phyloP scores from a whole-genome alignment of 2,113 vertebrate species.

The Cercocebus atys region DNA sequence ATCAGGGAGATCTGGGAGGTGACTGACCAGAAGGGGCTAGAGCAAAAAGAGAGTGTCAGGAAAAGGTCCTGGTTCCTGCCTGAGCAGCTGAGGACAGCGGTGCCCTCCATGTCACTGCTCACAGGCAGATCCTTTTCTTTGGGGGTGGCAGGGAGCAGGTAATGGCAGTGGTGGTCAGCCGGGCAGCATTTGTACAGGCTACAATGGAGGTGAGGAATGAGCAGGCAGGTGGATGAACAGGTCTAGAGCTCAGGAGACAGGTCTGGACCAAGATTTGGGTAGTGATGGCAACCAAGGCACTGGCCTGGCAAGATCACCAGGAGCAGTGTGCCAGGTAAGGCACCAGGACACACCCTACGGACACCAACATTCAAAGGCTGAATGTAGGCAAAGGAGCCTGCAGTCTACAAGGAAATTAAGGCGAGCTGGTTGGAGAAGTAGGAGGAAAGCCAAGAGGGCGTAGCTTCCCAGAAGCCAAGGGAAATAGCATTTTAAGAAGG shows the following conservation, averaged over 20 bases:
- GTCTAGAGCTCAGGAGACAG: background rate
- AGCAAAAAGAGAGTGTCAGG: background rate
- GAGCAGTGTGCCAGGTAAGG: background rate
- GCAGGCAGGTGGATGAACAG: background rate
- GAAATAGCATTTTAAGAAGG: background rate
- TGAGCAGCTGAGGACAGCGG: background rate
- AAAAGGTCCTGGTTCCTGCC: background rate
- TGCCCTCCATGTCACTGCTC: background rate
- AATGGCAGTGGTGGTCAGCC: background rate
- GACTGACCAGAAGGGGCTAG: background rate
- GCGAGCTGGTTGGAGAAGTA: rapidly evolving
- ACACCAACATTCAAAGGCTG: background rate
- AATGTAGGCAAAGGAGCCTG: background rate
- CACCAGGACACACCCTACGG: background rate
- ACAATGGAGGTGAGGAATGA: no score
- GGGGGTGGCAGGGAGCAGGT: rapidly evolving
- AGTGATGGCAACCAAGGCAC: rapidly evolving
- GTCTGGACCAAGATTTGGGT: background rate
- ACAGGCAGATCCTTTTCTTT: background rate
- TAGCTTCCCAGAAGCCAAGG: background rate
- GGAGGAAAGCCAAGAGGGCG: background rate
- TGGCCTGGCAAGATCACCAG: background rate
- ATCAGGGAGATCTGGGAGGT: background rate
- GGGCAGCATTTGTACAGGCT: background rate
- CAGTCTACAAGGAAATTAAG: background rate